Base-by-base conservation (phyloP, 2,113 vertebrate species). In the Tenebrosternarchus preto region DNA sequence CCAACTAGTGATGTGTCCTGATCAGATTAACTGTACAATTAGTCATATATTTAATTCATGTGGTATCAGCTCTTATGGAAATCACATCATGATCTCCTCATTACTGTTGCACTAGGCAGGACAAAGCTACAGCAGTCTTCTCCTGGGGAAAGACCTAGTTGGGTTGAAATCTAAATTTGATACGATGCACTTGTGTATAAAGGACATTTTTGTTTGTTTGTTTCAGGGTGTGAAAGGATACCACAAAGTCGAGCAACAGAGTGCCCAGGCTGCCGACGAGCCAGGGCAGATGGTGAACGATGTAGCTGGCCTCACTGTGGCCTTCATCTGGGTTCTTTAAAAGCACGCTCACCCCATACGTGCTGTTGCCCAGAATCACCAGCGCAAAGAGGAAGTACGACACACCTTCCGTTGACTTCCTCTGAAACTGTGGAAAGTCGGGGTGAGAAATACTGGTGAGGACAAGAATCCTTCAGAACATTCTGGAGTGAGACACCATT, bases 221-320 rank as follows among this genome's bases (percentile, higher is more conserved):
- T 46, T 66, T 27, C 8, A 17, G 19, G 0, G 16, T 24, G 3
- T 4, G n/a, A 86, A 93, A 94, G 92, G 92, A 94, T 99, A 99
- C 93, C 0, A 95, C 1, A 5, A 95, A 15, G 2, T 99, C 98
- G 0, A 99, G 91, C 5, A 87, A 77, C 71, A 99, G 95, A 1
- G 97, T 96, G 0, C 98, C 97, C 29, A 99, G 93, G 88, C 97
- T 99, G 88, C 98, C 98, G 9, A 98, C 88, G 15, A 99, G 94
- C 97, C 97, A 99, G 72, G 98, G 97, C 39, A 99, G 87, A 87
- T 98, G 98, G 84, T 95, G 96, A 74, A 98, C 50, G 4, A 98
- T 0, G 78, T 97, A 98, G 89, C 91, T 93, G 0, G 64, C 89
- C 79, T 96, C 92, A 0, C 88, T 82, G 70, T 97, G 92, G 5